Evolutionary conservation across 1,140 invertebrate genomes (phyloP), one percentile per base, ranked within the genome.

Genomic region (Lysiphlebus fabarum): DNA sequence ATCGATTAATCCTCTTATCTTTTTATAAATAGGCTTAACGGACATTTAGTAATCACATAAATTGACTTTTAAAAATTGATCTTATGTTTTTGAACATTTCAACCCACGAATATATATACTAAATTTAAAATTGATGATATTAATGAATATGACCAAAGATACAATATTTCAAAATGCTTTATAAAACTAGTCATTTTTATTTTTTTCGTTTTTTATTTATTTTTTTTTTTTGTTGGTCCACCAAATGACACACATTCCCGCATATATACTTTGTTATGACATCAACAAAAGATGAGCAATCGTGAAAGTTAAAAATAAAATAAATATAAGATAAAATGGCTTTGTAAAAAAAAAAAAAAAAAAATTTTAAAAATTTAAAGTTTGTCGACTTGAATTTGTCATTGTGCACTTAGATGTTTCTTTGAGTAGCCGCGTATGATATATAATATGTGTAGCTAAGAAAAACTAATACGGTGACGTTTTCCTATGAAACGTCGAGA

Each of bases 1-100:
- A 40, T 48, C 56, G 54, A 50, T 56, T 64, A 61, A 64, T 64
- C 63, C 60, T 62, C 63, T 64, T 64, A 64, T 64, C 63, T 55
- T 51, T 36, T 53, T 53, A 56, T 64, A 61, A 64, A 64, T 64
- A 59, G 48, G 63, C 63, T 64, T 56, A 59, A 57, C 38, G 56
- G 41, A 56, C 47, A 55, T 43, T 17, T 59, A 53, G 45, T 42
- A 37, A 58, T 56, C 51, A 47, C 58, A 44, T 62, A 61, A 61
- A 61, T 61, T 58, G 55, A 59, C 56, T 51, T 26, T 26, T 26
- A 26, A 26, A 54, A 59, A 59, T 59, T 60, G 51, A 54, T 60
- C 44, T 26, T 26, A 26, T 26, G 17, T 26, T 26, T 26, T 26
- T 26, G 17, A 26, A 26, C 1, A 26, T 26, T 26, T 26, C 17